phyloP scores from a whole-genome alignment of 2,797 vertebrate genomes.

The Antennarius maculatus region DNA sequence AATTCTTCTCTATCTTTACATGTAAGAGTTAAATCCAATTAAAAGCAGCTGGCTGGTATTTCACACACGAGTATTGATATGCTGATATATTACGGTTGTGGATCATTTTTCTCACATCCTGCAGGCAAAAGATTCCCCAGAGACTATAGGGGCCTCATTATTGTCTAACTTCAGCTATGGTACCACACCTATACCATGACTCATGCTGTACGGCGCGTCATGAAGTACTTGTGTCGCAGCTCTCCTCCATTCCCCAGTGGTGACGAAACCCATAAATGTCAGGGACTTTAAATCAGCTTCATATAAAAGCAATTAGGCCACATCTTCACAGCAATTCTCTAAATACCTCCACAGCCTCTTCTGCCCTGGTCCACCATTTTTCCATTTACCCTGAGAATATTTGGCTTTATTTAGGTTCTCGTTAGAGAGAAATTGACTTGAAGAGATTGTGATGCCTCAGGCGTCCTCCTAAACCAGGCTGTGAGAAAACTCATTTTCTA shows the following conservation, averaged over 20 bases:
- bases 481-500: neutral
- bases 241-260: constrained; percentile 37
- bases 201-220: constrained; percentile 20
- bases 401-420: constrained; percentile 11
- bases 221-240: constrained; percentile 43
- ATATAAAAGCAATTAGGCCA: constrained; percentile 60
- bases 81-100: constrained; percentile 3
- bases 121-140: constrained; percentile 8
- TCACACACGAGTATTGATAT: neutral
- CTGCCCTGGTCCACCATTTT: constrained; percentile 17
- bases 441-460: constrained; percentile 1
- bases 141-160: constrained; percentile 28
- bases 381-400: constrained; percentile 23
- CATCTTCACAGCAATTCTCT: constrained; percentile 42
- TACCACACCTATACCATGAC: constrained; percentile 30
- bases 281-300: constrained; percentile 38
- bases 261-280: constrained; percentile 33
- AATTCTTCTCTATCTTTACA: constrained; percentile 15
- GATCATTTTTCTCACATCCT: constrained; percentile 19
- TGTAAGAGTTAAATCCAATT: constrained; percentile 40
- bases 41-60: constrained; percentile 7
- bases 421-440: constrained; percentile 4
- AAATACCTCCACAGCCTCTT: constrained; percentile 41
- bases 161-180: constrained; percentile 31
- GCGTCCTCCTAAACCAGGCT: neutral